phyloP scores from a whole-genome alignment of 2,113 vertebrate species.

The Orycteropus afer region DNA sequence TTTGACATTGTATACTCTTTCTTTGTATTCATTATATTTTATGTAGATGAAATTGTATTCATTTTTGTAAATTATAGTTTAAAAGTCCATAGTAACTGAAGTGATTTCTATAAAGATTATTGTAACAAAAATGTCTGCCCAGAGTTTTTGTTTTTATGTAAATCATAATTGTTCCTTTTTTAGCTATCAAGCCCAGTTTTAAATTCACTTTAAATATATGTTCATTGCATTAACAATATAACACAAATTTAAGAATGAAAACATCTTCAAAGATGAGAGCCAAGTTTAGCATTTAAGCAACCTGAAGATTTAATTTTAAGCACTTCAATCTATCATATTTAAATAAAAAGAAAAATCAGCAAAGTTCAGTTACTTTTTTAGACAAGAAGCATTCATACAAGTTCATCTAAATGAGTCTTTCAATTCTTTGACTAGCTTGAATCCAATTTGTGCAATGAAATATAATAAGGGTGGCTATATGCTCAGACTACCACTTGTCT shows the following conservation, averaged over 20 bases:
- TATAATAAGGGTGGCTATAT: neutral
- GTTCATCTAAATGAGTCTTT: neutral
- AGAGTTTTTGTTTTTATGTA: slow-evolving; percentile 47
- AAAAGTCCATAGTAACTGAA: neutral
- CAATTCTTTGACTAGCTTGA: neutral
- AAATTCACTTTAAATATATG: slow-evolving; percentile 44
- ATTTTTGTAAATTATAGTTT: slow-evolving; percentile 45
- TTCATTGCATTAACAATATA: slow-evolving; percentile 19
- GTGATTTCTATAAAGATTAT: neutral
- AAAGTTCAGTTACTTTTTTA: slow-evolving; percentile 18
- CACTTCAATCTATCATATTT: slow-evolving; percentile 36
- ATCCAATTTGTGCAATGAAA: neutral
- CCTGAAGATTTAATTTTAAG: slow-evolving; percentile 52
- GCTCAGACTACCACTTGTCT: too few species aligned
- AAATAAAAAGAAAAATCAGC: slow-evolving; percentile 54
- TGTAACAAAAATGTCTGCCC: slow-evolving; percentile 6
- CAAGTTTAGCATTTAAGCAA: slow-evolving; percentile 56
- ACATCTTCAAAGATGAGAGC: slow-evolving; percentile 44
- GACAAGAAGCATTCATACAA: neutral
- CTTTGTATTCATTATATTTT: slow-evolving; percentile 43
- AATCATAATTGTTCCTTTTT: slow-evolving; percentile 49
- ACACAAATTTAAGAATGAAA: slow-evolving; percentile 51
- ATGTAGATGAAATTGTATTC: slow-evolving; percentile 46
- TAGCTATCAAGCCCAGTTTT: slow-evolving; percentile 39
- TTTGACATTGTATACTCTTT: neutral